Conservation (phyloP, 2,113 vertebrate genomes). For the Lepus europaeus region DNA sequence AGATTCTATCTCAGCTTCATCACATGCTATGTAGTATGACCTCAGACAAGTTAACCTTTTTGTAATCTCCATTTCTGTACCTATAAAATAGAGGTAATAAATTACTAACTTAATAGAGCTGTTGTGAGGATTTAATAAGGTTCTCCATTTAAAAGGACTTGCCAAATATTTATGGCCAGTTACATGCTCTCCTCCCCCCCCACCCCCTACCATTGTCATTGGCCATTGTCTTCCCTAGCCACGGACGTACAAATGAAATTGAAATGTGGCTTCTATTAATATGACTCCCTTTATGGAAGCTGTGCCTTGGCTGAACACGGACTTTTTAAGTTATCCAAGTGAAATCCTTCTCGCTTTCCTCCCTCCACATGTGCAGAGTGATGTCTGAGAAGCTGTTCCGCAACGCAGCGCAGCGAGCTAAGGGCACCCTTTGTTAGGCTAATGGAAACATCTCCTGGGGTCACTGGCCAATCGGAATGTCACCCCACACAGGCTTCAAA, state of each 20-base stretch:
- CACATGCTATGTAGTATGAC: not conserved
- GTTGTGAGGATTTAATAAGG: not conserved
- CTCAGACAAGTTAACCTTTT: not conserved
- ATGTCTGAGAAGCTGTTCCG: not conserved
- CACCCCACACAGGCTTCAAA: not conserved
- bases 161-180: not conserved
- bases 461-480: slow-evolving; percentile 6
- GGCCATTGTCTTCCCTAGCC: not conserved
- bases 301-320: not conserved
- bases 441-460: not conserved
- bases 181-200: not conserved
- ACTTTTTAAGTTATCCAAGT: slow-evolving; percentile 22
- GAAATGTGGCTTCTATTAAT: slow-evolving; percentile 4
- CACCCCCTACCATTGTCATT: not conserved
- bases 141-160: not conserved
- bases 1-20: not conserved
- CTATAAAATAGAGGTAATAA: slow-evolving; percentile 5
- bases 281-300: not conserved
- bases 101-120: not conserved
- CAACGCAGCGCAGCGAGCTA: not conserved
- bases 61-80: not conserved
- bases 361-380: not conserved
- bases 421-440: not conserved
- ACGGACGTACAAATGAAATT: not conserved
- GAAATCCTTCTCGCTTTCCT: not conserved